A percentile compares a stretch with the other conserved stretches of the same genome.
phyloP scores from a whole-genome alignment of 2,888 invertebrate species.

The Ichneumon xanthorius region DNA sequence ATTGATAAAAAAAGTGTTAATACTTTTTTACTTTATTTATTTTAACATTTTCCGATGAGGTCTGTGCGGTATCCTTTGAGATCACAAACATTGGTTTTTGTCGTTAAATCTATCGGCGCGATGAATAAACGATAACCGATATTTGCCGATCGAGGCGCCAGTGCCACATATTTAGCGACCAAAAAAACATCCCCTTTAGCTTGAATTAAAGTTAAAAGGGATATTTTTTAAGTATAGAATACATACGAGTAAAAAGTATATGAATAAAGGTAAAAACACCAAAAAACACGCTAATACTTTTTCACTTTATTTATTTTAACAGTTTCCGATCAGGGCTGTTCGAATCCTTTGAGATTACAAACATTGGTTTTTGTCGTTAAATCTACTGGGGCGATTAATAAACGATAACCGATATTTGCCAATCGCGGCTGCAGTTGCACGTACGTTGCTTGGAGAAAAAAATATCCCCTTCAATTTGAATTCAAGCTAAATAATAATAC shows the following conservation, averaged over 20 bases:
- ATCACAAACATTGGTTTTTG: conserved; percentile 6
- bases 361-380: background rate
- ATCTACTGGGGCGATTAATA: no score
- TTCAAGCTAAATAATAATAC: no score
- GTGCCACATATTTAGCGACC: background rate
- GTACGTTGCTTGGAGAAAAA: no score
- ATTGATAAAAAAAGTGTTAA: background rate
- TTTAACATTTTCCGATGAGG: conserved; percentile 27
- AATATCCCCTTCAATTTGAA: no score
- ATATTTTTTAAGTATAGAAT: no score
- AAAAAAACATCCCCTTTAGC: no score
- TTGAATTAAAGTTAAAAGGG: no score
- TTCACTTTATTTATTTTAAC: background rate
- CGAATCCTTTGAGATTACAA: background rate
- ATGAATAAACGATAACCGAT: conserved; percentile 19
- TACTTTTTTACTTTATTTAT: no score
- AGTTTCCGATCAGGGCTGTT: conserved; percentile 30
- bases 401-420: no score
- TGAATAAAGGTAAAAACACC: background rate
- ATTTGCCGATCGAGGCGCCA: background rate
- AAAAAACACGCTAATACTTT: background rate
- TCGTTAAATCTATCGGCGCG: background rate
- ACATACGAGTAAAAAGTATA: no score
- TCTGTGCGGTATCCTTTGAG: conserved; percentile 4
- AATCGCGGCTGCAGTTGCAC: no score